Evolutionary conservation across 2,113 vertebrate genomes (phyloP).

Genomic region (Chamaetylas fuelleborni): DNA sequence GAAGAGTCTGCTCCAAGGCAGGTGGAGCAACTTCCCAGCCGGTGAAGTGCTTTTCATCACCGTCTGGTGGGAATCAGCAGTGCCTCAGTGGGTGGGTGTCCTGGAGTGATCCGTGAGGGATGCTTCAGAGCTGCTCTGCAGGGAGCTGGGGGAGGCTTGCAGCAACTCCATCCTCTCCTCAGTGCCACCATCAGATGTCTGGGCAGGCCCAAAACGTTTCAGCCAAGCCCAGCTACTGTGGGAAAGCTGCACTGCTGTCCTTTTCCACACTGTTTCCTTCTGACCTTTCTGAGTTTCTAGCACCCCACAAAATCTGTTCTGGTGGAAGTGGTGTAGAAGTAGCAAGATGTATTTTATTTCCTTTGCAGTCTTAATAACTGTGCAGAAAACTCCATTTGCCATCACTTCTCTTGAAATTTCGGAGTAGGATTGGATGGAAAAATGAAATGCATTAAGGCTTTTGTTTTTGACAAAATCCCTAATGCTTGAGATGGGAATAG

Average conservation of each 20-base stretch:
- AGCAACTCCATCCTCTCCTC: neutral
- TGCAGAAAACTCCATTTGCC: neutral
- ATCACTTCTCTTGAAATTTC: neutral
- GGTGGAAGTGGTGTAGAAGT: neutral
- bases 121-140: neutral
- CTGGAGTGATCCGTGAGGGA: neutral
- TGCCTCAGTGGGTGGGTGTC: neutral
- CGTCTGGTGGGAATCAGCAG: neutral
- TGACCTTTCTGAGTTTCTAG: neutral
- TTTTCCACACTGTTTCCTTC: neutral
- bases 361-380: neutral
- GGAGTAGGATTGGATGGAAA: neutral
- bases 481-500: neutral
- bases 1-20: neutral
- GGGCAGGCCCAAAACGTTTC: neutral
- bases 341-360: neutral
- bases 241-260: neutral
- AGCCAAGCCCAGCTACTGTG: neutral
- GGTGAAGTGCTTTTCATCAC: neutral
- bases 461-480: slow-evolving; percentile 4
- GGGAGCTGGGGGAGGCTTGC: neutral
- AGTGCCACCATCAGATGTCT: neutral
- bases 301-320: neutral
- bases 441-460: neutral
- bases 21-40: neutral